phyloP scores from a whole-genome alignment of 2,888 invertebrate genomes.

The Colletes collaris region DNA sequence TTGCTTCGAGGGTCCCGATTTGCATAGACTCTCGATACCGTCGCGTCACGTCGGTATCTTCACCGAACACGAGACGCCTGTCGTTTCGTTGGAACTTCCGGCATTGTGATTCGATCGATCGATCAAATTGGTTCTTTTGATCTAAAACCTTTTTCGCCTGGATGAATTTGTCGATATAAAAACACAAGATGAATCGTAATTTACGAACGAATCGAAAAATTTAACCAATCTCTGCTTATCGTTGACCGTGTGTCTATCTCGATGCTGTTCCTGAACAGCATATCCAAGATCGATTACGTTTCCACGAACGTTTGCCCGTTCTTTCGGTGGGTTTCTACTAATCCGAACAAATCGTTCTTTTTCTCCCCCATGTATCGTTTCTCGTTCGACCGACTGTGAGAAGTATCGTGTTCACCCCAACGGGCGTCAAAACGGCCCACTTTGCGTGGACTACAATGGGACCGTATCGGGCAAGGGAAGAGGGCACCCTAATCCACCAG shows the following conservation, averaged over 20 bases:
- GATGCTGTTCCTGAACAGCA: too few species aligned
- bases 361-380: slow-evolving; percentile 41
- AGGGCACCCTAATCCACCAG: slow-evolving; percentile 72
- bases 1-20: slow-evolving; percentile 16
- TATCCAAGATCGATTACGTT: slow-evolving; percentile 12
- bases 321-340: slow-evolving; percentile 47
- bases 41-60: slow-evolving; percentile 8
- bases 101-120: background rate
- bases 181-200: too few species aligned
- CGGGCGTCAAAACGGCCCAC: slow-evolving; percentile 78
- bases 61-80: slow-evolving; percentile 2
- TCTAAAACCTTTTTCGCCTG: background rate
- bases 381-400: slow-evolving; percentile 53
- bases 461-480: slow-evolving; percentile 72
- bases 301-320: slow-evolving; percentile 8
- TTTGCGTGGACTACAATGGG: slow-evolving; percentile 71
- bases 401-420: slow-evolving; percentile 78
- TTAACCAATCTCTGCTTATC: too few species aligned
- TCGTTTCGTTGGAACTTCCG: background rate
- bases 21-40: slow-evolving; percentile 6
- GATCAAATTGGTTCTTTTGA: too few species aligned
- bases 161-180: background rate
- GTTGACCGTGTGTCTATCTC: too few species aligned
- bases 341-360: slow-evolving; percentile 56
- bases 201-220: too few species aligned